These are phyloP conservation scores for Megalops cyprinoides DNA, from an alignment of 2,797 vertebrate genomes.

Conservation along the genomic window DNA sequence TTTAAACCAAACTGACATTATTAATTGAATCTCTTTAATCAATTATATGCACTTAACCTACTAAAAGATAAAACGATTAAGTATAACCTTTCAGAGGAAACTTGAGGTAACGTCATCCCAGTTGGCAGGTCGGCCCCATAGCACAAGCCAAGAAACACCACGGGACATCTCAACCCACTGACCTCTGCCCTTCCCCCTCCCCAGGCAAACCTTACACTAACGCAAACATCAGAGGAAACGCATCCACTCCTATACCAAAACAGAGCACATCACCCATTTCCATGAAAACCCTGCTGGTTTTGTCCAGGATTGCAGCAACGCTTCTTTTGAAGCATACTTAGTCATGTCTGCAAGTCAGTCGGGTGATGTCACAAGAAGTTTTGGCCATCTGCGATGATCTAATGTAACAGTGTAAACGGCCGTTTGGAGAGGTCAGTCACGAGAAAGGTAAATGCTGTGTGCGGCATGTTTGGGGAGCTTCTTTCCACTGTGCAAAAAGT, in stretches of 20 bases:
- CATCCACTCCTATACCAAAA: background rate
- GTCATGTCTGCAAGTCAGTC: background rate
- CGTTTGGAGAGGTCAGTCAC: background rate
- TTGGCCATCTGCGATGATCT: background rate
- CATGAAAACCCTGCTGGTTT: background rate
- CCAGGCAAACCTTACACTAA: conserved; percentile 14
- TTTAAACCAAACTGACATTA: conserved; percentile 44
- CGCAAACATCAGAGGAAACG: background rate
- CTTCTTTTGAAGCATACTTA: too few relatives aligned
- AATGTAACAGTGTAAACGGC: too few relatives aligned
- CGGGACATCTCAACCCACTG: conserved; percentile 49
- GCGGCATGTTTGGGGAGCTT: too few relatives aligned
- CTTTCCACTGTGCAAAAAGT: background rate
- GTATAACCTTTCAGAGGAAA: conserved; percentile 56
- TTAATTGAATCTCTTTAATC: conserved; percentile 56
- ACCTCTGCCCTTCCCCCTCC: background rate
- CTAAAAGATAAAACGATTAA: conserved; percentile 61
- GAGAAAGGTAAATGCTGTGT: background rate
- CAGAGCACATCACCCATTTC: background rate
- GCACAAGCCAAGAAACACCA: conserved; percentile 58
- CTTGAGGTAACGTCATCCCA: conserved; percentile 53
- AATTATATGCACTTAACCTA: conserved; percentile 64
- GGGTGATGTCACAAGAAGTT: background rate
- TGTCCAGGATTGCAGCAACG: too few relatives aligned
- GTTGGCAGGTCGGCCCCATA: conserved; percentile 55